phyloP scores from a whole-genome alignment of 2,888 invertebrate species.

The Sturmia bella region DNA sequence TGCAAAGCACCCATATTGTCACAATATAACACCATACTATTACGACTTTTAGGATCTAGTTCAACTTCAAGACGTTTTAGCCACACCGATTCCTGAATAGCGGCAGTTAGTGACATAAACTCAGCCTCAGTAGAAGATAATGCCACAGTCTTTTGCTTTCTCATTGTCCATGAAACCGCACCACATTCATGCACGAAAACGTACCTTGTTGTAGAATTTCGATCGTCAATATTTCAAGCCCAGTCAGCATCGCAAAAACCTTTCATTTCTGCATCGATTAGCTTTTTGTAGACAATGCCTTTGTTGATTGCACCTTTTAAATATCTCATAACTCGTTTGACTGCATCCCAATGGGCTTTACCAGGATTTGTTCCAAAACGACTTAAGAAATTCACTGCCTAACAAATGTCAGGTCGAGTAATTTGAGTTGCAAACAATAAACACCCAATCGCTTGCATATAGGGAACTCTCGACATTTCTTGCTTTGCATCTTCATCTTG shows the following conservation, averaged over 20 bases:
- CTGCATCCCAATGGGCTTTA: background rate
- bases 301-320: background rate
- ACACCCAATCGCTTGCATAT: conserved; percentile 1
- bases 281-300: background rate
- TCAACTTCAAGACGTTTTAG: no score
- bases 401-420: conserved; percentile 2
- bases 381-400: background rate
- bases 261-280: background rate
- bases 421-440: background rate
- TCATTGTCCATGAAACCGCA: conserved; percentile 64
- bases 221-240: conserved; percentile 54
- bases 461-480: background rate
- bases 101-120: conserved; percentile 19
- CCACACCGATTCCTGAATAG: conserved; percentile 33
- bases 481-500: no score
- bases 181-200: conserved; percentile 28
- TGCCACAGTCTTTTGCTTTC: conserved; percentile 34
- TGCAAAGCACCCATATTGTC: no score
- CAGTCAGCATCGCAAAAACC: conserved; percentile 64
- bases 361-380: conserved; percentile 3
- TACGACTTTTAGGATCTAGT: no score
- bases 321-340: background rate
- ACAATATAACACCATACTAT: no score
- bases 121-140: conserved; percentile 13
- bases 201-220: conserved; percentile 50